Base-by-base conservation (phyloP, 2,888 invertebrate species). In the Julus scanicus region DNA sequence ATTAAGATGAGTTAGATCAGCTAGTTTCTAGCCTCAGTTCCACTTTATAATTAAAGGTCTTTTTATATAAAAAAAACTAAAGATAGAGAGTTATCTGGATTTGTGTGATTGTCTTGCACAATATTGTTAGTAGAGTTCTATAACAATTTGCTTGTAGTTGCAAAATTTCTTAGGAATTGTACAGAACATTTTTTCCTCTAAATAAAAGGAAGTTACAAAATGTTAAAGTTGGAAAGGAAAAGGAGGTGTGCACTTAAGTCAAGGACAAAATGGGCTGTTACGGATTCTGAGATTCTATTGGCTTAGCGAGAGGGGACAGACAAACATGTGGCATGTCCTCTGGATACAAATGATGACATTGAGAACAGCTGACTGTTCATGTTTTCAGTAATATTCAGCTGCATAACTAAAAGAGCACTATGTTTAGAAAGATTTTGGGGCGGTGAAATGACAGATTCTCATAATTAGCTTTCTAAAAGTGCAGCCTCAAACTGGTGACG, bases 401-500 rank as follows among this genome's bases (percentile, higher is more conserved):
- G 71, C 29, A 11, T 71, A 8, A 71, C 71, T 20, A 29, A 44
- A 71, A 71, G 9, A 29, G 71, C 29, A 71, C 71, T 29, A 20
- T 29, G 29, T 71, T 71, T 71, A 29, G 29, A 71, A 71, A 20
- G 20, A 20, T 71, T 63, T 63, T 71, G 20, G 29, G 29, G 71
- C 9, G 29, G 9, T 71, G 71, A 71, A 57, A 29, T 71, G 71
- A 71, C 71, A 71, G 71, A 71, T 71, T 29, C 71, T 71, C 71
- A 71, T 71, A 71, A 71, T 71, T 29, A 71, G 71, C 71, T 71
- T 71, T 71, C 71, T 71, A 71, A 71, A 63, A 63, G 63, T 63
- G 63, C 20, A n/a, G 6, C 20, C 20, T 63, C 63, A 63, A 29
- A 29, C 71, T 71, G 71, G 71, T 71, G 71, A 71, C 71, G 9